A percentile compares a stretch with the other conserved stretches of the same genome.
Conservation (phyloP, 2,888 invertebrate genomes). For the Druceiella hillmani region DNA sequence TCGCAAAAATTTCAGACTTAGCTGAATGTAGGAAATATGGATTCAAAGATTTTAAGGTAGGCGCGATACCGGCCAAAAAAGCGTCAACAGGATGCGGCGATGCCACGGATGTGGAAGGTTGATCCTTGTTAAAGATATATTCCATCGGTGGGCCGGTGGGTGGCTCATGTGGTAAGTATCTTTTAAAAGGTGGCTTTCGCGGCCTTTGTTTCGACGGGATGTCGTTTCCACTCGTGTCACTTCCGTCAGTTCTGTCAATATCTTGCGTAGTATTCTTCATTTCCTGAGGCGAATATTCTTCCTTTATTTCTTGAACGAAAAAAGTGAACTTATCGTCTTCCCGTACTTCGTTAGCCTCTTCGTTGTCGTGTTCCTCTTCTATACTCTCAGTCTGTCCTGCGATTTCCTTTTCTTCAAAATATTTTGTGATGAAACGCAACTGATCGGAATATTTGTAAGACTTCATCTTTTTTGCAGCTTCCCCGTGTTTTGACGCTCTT, state of each 20-base stretch:
- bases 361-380: no score
- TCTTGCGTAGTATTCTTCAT: no score
- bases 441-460: slow-evolving; percentile 9
- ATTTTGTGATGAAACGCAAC: slow-evolving; percentile 9
- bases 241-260: background rate
- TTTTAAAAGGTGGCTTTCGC: no score
- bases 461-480: background rate
- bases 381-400: no score
- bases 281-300: no score
- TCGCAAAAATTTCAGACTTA: slow-evolving; percentile 18
- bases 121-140: no score
- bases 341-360: background rate
- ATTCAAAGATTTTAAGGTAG: slow-evolving; percentile 14
- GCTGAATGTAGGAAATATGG: slow-evolving; percentile 15
- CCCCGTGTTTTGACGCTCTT: slow-evolving; percentile 1
- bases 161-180: no score
- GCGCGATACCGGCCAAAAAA: slow-evolving; percentile 16
- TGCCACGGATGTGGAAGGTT: no score
- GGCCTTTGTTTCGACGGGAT: no score
- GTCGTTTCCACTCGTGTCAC: slow-evolving; percentile 1
- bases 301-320: no score
- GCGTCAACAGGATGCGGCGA: slow-evolving; percentile 15
- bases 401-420: slow-evolving; percentile 5
- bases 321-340: no score
- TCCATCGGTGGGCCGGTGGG: no score